Evolutionary conservation across 30 jellyfish, hydroid and myxozoan species (phyloP), one percentile per base, ranked within the genome.

Genomic region (Cassiopea xamachana): DNA sequence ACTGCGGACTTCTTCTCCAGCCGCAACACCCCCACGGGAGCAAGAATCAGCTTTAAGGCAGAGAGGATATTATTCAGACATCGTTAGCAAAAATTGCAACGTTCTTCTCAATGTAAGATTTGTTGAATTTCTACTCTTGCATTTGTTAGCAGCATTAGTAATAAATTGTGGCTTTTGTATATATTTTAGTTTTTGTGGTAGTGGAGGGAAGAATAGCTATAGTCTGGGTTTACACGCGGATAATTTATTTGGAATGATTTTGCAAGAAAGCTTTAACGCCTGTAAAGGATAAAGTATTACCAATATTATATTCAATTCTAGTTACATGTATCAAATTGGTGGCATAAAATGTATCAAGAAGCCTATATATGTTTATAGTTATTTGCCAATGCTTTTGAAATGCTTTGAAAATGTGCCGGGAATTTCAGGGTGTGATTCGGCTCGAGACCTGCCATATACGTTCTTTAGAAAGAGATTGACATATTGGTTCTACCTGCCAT

Each of bases 41-140:
- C 84, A 75, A 46, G 47, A 46, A 45, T 46, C 90, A n/a, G 73
- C 92, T n/a, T 77, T 85, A 60, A 85, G 81, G 72, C 98, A 94
- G 75, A 80, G 98, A 82, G 98, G 98, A 17, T 94, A 94, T 77
- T 94, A 94, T 70, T 94, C 98, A 1, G 98, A 94, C 70, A 85
- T 86, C 44, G 82, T 90, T 45, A 92, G 91, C 69, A 81, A 86
- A 60, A 79, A 67, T 2, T 78, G 85, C 79, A 46, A 72, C 7
- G 75, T 45, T 15, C 48, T 45, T 7, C 87, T 76, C 46, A 19
- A 60, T 1, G 97, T 89, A 94, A 73, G 96, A 77, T 4, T 2
- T 43, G 51, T 27, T 55, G 7, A 55, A 3, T 0, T 27, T 55
- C 12, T 10, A 55, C 12, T 6, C 64, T 3, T 10, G 12, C 12